Conservation (phyloP, 2,113 vertebrate genomes). For the Echinops telfairi region DNA sequence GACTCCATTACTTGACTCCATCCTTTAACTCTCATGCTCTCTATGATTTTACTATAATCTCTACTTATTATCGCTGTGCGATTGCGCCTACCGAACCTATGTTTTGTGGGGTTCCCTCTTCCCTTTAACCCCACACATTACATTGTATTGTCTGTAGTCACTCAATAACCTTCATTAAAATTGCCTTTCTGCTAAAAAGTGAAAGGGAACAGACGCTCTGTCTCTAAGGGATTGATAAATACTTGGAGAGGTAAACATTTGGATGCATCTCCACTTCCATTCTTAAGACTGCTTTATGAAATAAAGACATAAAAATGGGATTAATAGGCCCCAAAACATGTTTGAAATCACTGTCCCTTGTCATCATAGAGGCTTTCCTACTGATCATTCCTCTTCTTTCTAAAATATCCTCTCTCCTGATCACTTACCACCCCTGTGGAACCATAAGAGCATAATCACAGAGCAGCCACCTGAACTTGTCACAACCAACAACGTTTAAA, state of each 20-base stretch:
- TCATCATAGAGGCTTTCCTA: slow-evolving; percentile 51
- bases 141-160: slow-evolving; percentile 40
- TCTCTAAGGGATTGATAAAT: neutral
- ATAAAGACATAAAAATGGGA: slow-evolving; percentile 64
- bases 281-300: slow-evolving; percentile 47
- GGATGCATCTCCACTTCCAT: slow-evolving; percentile 1
- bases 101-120: too few species aligned
- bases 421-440: slow-evolving; percentile 22
- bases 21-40: too few species aligned
- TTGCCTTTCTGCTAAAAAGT: slow-evolving; percentile 55
- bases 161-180: slow-evolving; percentile 74
- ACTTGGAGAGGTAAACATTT: neutral
- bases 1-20: too few species aligned
- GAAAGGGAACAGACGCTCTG: slow-evolving; percentile 59
- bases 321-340: slow-evolving; percentile 65
- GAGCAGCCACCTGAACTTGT: slow-evolving; percentile 35
- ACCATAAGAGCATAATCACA: slow-evolving; percentile 64
- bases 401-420: slow-evolving; percentile 40
- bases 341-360: slow-evolving; percentile 65
- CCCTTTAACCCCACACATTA: too few species aligned
- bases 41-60: too few species aligned
- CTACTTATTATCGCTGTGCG: too few species aligned
- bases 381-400: slow-evolving; percentile 30
- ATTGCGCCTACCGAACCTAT: too few species aligned
- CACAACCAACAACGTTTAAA: neutral